Evolutionary conservation across 2,797 vertebrate genomes (phyloP).

Genomic region (Xenentodon cancila): DNA sequence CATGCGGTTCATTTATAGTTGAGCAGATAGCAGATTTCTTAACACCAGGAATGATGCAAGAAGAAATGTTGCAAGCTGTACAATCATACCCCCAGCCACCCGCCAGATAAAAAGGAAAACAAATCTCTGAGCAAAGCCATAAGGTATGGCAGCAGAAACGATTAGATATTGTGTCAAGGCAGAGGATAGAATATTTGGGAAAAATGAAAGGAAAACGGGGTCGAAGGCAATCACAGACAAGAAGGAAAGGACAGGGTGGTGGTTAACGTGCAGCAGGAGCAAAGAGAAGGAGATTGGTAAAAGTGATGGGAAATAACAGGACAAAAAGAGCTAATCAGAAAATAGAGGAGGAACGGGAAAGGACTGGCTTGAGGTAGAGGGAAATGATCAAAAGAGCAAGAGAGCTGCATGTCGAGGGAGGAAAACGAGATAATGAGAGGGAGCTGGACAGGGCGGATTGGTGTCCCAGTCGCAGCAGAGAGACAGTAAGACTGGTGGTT

Average conservation of each 20-base stretch:
- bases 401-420: constrained; percentile 37
- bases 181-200: constrained; percentile 57
- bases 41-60: neutral
- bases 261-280: constrained; percentile 35
- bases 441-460: constrained; percentile 38
- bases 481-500: constrained; percentile 49
- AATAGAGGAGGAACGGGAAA: constrained; percentile 31
- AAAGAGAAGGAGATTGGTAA: constrained; percentile 22
- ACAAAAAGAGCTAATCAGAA: constrained; percentile 39
- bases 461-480: constrained; percentile 36
- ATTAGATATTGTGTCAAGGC: constrained; percentile 59
- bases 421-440: constrained; percentile 52
- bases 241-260: constrained; percentile 52
- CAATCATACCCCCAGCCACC: too few species aligned
- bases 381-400: constrained; percentile 45
- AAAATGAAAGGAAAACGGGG: constrained; percentile 68
- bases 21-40: constrained; percentile 4
- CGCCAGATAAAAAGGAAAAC: constrained; percentile 2
- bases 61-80: neutral
- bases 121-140: constrained; percentile 36
- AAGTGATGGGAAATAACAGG: neutral
- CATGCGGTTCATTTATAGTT: constrained; percentile 7
- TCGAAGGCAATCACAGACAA: constrained; percentile 69
- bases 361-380: constrained; percentile 32
- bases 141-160: constrained; percentile 53